Evolutionary conservation across 2,113 vertebrate species (phyloP).

Genomic region (Psilopsiagon aymara): DNA sequence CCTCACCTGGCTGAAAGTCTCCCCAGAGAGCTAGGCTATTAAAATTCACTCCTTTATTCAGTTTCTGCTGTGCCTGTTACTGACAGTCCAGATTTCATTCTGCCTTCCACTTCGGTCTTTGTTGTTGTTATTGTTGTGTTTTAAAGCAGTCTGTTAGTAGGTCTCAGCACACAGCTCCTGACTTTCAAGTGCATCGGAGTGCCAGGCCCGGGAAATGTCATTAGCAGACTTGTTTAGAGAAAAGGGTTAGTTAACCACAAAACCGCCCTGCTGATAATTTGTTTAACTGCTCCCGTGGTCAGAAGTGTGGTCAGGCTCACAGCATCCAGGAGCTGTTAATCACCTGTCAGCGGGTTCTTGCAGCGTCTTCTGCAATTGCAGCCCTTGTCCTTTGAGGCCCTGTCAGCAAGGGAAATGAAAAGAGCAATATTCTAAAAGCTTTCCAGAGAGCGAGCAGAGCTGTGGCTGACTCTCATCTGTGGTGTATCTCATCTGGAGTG

Average conservation of each 20-base stretch:
- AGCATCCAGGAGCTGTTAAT: conserved; percentile 70
- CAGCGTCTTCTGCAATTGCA: conserved; percentile 41
- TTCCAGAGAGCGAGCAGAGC: not conserved
- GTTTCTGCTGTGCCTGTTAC: not conserved
- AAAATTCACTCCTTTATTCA: not conserved
- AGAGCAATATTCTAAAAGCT: not conserved
- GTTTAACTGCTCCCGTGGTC: conserved; percentile 60
- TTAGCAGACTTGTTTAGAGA: conserved; percentile 42
- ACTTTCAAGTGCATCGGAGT: not conserved
- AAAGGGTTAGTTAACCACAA: conserved; percentile 61
- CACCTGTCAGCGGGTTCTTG: conserved; percentile 52
- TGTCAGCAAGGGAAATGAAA: conserved; percentile 53
- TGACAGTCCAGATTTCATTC: not conserved
- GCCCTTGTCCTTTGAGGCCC: not conserved
- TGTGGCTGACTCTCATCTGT: not conserved
- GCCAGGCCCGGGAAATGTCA: conserved; percentile 10
- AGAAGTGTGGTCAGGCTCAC: conserved; percentile 60
- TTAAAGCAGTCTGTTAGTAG: not conserved
- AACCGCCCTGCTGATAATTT: conserved; percentile 65
- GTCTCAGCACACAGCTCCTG: not conserved
- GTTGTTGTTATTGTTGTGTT: not conserved
- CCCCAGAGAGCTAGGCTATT: not conserved
- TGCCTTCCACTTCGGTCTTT: not conserved
- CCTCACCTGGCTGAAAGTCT: not conserved
- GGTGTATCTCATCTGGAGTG: not conserved